Conservation (phyloP, 2,113 vertebrate genomes). For the Anhinga anhinga region DNA sequence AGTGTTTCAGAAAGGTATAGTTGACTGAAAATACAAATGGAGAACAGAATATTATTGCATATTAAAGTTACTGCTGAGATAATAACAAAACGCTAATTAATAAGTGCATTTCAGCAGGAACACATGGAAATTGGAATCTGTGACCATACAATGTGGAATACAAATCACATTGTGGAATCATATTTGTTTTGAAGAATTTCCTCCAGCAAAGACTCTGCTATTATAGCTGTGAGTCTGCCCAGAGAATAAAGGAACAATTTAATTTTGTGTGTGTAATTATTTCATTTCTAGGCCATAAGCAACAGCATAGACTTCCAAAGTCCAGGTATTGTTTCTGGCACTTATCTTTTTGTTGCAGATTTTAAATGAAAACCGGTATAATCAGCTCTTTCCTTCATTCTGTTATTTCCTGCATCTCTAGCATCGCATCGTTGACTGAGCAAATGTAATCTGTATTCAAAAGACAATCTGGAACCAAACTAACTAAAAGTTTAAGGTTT, state of each 20-base stretch:
- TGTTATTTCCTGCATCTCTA: neutral
- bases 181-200: neutral
- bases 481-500: neutral
- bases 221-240: neutral
- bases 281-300: neutral
- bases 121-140: neutral
- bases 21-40: neutral
- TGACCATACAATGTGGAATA: neutral
- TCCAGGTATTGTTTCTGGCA: neutral
- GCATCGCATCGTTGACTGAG: neutral
- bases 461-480: neutral
- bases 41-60: neutral
- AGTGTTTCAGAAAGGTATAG: neutral
- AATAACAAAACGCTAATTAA: neutral
- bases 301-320: neutral
- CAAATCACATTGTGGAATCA: neutral
- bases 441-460: neutral
- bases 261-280: neutral
- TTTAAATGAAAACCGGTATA: neutral
- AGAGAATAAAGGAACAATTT: neutral
- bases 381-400: neutral
- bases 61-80: neutral
- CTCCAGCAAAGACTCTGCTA: neutral
- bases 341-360: rapidly evolving
- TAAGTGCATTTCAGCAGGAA: neutral